Evolutionary conservation across 1,140 invertebrate species (phyloP).

Genomic region (Onthophagus taurus): DNA sequence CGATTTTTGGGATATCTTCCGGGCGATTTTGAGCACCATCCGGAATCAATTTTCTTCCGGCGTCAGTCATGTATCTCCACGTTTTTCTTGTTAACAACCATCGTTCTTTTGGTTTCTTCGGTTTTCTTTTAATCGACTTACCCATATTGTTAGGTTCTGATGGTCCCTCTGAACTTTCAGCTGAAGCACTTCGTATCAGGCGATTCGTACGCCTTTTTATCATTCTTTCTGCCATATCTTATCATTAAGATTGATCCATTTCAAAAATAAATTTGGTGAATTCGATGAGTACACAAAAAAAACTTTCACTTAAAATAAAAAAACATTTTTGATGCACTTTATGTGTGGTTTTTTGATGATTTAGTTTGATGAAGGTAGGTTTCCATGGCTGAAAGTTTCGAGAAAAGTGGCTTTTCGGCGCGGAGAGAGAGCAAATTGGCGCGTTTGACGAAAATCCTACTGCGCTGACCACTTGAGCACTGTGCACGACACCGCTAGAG

Average conservation of each 20-base stretch:
- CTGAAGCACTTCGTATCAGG: constrained; percentile 30
- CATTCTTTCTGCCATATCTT: constrained; percentile 29
- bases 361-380: no score
- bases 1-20: constrained; percentile 68
- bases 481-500: constrained; percentile 16
- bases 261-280: no score
- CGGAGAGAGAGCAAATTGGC: no score
- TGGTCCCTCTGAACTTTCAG: constrained; percentile 32
- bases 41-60: constrained; percentile 72
- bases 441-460: constrained; percentile 17
- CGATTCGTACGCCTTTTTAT: constrained; percentile 24
- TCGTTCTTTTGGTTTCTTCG: constrained; percentile 53
- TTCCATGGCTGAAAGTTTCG: no score
- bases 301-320: no score
- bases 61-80: constrained; percentile 84
- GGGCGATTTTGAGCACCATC: constrained; percentile 58
- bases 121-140: constrained; percentile 42
- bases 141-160: constrained; percentile 35
- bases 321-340: no score
- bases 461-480: constrained; percentile 27
- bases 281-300: no score
- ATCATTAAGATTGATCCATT: no score
- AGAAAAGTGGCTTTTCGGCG: constrained; percentile 4
- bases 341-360: no score
- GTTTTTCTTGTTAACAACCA: constrained; percentile 81